Percentiles rank a stretch among this genome's conserved stretches.
These are phyloP conservation scores for Strix uralensis DNA, from an alignment of 2,113 vertebrate species.

Conservation along the genomic window DNA sequence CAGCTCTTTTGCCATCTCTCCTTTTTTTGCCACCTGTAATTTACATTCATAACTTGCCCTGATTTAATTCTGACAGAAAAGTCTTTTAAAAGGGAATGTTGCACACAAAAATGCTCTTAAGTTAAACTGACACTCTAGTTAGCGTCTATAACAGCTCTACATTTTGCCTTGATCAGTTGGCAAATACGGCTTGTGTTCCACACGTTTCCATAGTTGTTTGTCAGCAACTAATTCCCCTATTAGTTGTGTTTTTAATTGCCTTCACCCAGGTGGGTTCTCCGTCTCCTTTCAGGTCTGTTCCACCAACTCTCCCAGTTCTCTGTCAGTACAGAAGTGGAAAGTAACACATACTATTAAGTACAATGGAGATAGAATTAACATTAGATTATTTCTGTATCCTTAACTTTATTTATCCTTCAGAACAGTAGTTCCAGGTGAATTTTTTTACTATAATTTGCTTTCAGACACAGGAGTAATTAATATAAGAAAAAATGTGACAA, in stretches of 20 bases:
- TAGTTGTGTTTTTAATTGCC: not conserved
- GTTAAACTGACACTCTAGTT: not conserved
- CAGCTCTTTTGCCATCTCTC: not conserved
- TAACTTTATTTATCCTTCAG: not conserved
- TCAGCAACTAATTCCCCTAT: not conserved
- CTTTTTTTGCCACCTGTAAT: not conserved
- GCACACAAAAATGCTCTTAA: not conserved
- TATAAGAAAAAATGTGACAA: not conserved
- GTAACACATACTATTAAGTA: not conserved
- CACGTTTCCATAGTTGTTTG: not conserved
- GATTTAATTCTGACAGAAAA: not conserved
- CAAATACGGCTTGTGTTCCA: not conserved
- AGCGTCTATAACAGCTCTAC: not conserved
- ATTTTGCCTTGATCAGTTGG: not conserved
- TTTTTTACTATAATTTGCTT: not conserved
- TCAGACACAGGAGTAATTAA: not conserved
- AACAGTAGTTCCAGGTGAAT: not conserved
- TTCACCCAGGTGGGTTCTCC: not conserved
- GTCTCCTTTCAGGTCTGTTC: not conserved
- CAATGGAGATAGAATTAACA: not conserved
- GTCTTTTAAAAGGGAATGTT: not conserved
- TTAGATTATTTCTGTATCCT: not conserved
- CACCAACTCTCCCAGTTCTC: not conserved
- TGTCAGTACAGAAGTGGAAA: not conserved
- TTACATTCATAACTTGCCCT: not conserved